Percentiles rank a stretch among this genome's conserved stretches.
Conservation (phyloP, 2,888 invertebrate species). For the Cerceris ruficornis region DNA sequence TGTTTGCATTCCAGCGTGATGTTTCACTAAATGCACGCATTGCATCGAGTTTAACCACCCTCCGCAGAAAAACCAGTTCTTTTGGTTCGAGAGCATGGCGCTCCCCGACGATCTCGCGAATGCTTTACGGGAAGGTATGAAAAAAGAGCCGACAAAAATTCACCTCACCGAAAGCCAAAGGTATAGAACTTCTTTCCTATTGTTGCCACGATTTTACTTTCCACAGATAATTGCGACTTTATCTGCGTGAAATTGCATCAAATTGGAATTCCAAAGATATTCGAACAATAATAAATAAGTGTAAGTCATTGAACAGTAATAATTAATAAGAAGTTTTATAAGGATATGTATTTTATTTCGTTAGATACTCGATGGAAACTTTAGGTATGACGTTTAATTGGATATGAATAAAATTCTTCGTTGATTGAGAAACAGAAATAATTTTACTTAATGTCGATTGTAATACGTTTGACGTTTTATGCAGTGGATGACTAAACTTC, state of each 20-base stretch:
- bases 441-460: too few species aligned
- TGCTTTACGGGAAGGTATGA: slow-evolving; percentile 54
- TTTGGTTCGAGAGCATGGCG: slow-evolving; percentile 57
- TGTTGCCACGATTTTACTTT: slow-evolving; percentile 15
- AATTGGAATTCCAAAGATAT: too few species aligned
- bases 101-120: slow-evolving; percentile 27
- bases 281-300: too few species aligned
- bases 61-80: slow-evolving; percentile 73
- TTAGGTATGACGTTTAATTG: too few species aligned
- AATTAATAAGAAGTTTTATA: too few species aligned
- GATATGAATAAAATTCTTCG: too few species aligned
- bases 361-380: too few species aligned
- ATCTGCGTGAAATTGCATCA: neutral
- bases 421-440: too few species aligned
- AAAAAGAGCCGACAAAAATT: slow-evolving; percentile 56
- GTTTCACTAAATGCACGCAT: slow-evolving; percentile 74
- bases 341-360: too few species aligned
- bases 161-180: slow-evolving; percentile 48
- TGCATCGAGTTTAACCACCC: slow-evolving; percentile 75
- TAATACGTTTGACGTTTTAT: too few species aligned
- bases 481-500: neutral
- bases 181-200: slow-evolving; percentile 17
- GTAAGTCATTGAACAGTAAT: too few species aligned
- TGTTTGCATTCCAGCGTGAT: slow-evolving; percentile 69
- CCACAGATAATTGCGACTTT: slow-evolving; percentile 15